A percentile compares a stretch with the other conserved stretches of the same genome.
phyloP scores from a whole-genome alignment of 2,888 invertebrate genomes.

The Drosophila koepferae region DNA sequence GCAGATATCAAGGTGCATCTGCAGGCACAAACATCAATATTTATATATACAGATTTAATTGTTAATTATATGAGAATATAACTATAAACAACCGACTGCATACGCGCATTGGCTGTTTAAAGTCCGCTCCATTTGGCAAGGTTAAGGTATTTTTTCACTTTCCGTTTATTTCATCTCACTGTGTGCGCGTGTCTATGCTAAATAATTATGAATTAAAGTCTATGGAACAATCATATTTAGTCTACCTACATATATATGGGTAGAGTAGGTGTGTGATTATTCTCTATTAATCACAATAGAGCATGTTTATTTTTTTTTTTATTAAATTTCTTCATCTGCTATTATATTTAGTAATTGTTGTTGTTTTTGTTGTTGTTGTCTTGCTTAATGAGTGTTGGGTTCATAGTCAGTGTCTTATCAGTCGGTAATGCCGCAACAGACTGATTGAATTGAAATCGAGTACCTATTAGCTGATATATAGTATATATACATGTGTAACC shows the following conservation, averaged over 20 bases:
- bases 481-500: neutral
- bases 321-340: conserved; percentile 18
- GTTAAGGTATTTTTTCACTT: conserved; percentile 69
- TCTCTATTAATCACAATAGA: conserved; percentile 41
- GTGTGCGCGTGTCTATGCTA: conserved; percentile 3
- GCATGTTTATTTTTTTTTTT: conserved; percentile 48
- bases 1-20: conserved; percentile 45
- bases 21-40: neutral
- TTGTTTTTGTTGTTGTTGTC: conserved; percentile 21
- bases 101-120: conserved; percentile 38
- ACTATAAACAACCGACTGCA: conserved; percentile 28
- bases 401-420: conserved; percentile 73
- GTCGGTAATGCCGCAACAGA: conserved; percentile 43
- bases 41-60: neutral
- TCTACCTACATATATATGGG: conserved; percentile 38
- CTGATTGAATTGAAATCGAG: conserved; percentile 59
- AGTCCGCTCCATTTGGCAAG: conserved; percentile 65
- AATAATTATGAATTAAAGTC: conserved; percentile 8
- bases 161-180: conserved; percentile 52
- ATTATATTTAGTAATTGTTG: conserved; percentile 10
- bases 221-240: conserved; percentile 1
- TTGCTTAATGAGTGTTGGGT: conserved; percentile 69
- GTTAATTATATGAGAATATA: conserved; percentile 4
- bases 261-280: conserved; percentile 74
- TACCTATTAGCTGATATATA: conserved; percentile 47